Percentiles rank a stretch among this genome's conserved stretches.
phyloP scores from a whole-genome alignment of 2,797 vertebrate species.

The Myotis pilosus region DNA sequence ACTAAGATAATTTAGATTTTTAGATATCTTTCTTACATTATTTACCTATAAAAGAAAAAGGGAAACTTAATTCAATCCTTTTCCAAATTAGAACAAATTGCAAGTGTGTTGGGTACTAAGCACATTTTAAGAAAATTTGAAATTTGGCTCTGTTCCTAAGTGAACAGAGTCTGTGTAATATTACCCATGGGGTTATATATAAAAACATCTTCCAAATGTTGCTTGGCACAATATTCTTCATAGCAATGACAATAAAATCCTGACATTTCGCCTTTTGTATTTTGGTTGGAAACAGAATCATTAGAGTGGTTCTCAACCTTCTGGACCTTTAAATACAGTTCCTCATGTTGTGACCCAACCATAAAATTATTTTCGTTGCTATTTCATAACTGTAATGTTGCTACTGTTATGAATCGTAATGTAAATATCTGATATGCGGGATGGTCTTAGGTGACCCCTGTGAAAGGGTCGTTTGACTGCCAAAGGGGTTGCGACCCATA shows the following conservation, averaged over 20 bases:
- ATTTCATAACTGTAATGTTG: too few relatives aligned
- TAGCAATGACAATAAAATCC: not conserved
- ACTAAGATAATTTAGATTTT: slow-evolving; percentile 2
- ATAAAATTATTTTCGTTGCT: too few relatives aligned
- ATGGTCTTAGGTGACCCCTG: too few relatives aligned
- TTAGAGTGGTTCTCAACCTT: not conserved
- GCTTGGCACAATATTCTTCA: not conserved
- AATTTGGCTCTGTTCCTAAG: not conserved
- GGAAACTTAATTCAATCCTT: not conserved
- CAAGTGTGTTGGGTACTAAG: not conserved
- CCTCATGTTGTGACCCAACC: too few relatives aligned
- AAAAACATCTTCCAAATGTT: slow-evolving; percentile 1
- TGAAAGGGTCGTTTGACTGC: too few relatives aligned
- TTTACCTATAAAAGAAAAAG: not conserved
- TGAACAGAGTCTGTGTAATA: not conserved
- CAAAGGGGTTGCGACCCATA: too few relatives aligned
- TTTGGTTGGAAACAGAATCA: slow-evolving; percentile 23
- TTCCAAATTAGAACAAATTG: slow-evolving; percentile 37
- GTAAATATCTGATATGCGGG: too few relatives aligned
- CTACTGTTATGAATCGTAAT: too few relatives aligned
- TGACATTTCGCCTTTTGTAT: not conserved
- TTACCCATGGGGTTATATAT: not conserved
- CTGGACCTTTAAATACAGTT: too few relatives aligned
- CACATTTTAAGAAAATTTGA: slow-evolving; percentile 18
- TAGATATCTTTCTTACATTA: not conserved